phyloP scores from a whole-genome alignment of 92 coral and sea anemone genomes.

The Epizoanthus stellaris region DNA sequence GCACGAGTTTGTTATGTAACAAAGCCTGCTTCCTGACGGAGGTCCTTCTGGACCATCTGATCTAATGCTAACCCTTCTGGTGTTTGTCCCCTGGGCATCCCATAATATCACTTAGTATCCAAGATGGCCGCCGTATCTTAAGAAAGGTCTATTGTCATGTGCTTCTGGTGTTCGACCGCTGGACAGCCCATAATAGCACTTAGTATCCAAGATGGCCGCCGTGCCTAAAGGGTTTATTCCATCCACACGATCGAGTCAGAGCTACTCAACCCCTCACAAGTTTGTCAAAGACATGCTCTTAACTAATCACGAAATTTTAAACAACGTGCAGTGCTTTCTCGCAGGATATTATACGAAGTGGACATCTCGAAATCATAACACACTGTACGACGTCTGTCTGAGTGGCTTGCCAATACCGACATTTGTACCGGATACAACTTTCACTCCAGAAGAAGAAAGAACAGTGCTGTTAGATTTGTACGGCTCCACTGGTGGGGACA shows the following conservation, averaged over 20 bases:
- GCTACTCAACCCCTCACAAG: too few relatives aligned
- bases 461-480: constrained; percentile 70
- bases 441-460: constrained; percentile 66
- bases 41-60: neutral
- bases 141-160: neutral
- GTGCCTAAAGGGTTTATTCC: too few relatives aligned
- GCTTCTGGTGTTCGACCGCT: neutral
- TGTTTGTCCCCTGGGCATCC: too few relatives aligned
- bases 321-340: neutral
- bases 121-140: too few relatives aligned
- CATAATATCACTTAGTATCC: too few relatives aligned
- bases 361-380: constrained; percentile 42
- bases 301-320: neutral
- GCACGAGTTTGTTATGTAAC: too few relatives aligned
- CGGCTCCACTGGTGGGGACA: constrained; percentile 63
- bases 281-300: too few relatives aligned
- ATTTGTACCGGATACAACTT: constrained; percentile 55
- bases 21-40: neutral
- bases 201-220: too few relatives aligned
- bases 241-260: too few relatives aligned
- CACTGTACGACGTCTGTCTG: constrained; percentile 44
- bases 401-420: constrained; percentile 46
- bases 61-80: too few relatives aligned
- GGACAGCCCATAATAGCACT: too few relatives aligned
- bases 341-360: constrained; percentile 2